Evolutionary conservation across 2,797 vertebrate genomes (phyloP).

Genomic region (Artibeus jamaicensis): DNA sequence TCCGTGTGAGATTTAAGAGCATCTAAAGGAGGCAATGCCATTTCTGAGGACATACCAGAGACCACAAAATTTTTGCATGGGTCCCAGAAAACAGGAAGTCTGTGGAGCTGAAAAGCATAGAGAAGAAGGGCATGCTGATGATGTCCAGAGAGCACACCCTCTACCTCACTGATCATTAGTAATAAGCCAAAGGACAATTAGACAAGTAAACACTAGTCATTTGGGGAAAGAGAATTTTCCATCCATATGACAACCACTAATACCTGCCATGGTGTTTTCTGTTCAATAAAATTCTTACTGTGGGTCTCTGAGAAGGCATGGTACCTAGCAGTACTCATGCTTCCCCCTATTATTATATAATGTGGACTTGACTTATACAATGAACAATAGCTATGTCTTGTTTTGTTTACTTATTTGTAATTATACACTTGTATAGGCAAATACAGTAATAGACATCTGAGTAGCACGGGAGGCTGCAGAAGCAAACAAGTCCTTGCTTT

Average conservation of each 20-base stretch:
- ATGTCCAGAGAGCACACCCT: neutral
- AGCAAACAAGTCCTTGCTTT: neutral
- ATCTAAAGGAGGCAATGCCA: neutral
- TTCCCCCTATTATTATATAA: neutral
- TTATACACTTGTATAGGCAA: neutral
- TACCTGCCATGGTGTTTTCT: neutral
- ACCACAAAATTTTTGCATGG: neutral
- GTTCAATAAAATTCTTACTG: neutral
- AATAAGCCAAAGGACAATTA: neutral
- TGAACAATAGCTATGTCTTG: neutral
- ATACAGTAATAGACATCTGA: neutral
- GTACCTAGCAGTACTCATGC: neutral
- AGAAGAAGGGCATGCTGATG: neutral
- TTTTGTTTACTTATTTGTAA: neutral
- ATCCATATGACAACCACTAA: neutral
- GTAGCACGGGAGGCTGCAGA: neutral
- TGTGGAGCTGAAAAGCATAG: neutral
- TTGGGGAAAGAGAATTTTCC: neutral
- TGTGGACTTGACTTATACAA: neutral
- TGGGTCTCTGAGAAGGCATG: neutral
- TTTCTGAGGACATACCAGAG: neutral
- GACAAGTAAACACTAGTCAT: neutral
- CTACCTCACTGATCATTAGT: neutral
- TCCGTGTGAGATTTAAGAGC: neutral
- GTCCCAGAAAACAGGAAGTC: too few species aligned